Conservation (phyloP, 2,888 invertebrate genomes). For the Alviniconcha strummeri region DNA sequence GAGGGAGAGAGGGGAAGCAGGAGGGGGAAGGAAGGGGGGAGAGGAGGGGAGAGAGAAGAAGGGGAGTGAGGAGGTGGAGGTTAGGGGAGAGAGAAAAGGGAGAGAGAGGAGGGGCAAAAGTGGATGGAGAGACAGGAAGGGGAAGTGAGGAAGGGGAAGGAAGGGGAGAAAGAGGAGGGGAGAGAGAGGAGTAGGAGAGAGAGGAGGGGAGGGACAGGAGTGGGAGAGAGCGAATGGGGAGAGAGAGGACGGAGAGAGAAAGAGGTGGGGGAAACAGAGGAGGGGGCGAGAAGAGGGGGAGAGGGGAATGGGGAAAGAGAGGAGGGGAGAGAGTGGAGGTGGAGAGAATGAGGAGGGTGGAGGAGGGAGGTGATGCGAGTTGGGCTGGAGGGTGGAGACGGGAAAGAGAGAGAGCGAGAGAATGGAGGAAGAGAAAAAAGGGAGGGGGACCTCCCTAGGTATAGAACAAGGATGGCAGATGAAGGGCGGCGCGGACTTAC, state of each 20-base stretch:
- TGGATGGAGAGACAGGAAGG: too few relatives aligned
- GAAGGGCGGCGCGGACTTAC: conserved; percentile 44
- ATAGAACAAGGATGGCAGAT: too few relatives aligned
- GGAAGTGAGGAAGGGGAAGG: too few relatives aligned
- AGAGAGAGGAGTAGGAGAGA: not conserved
- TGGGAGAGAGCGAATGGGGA: not conserved
- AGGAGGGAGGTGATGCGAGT: not conserved
- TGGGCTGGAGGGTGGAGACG: not conserved
- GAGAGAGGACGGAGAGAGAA: not conserved
- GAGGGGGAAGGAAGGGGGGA: too few relatives aligned
- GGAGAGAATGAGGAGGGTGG: not conserved
- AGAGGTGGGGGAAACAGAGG: not conserved
- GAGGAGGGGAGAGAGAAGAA: too few relatives aligned
- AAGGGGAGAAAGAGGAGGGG: not conserved
- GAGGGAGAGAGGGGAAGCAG: too few relatives aligned
- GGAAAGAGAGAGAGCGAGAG: not conserved
- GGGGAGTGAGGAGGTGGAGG: too few relatives aligned
- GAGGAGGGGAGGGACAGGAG: too few relatives aligned
- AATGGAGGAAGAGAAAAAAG: not conserved
- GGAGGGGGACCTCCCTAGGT: too few relatives aligned
- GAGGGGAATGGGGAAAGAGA: not conserved
- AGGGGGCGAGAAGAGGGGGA: not conserved
- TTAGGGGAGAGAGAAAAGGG: too few relatives aligned
- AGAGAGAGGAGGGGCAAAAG: too few relatives aligned
- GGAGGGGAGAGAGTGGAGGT: not conserved